Percentiles rank a stretch among this genome's conserved stretches.
phyloP scores from a whole-genome alignment of 1,140 invertebrate species.

The Drosophila tsacasi region DNA sequence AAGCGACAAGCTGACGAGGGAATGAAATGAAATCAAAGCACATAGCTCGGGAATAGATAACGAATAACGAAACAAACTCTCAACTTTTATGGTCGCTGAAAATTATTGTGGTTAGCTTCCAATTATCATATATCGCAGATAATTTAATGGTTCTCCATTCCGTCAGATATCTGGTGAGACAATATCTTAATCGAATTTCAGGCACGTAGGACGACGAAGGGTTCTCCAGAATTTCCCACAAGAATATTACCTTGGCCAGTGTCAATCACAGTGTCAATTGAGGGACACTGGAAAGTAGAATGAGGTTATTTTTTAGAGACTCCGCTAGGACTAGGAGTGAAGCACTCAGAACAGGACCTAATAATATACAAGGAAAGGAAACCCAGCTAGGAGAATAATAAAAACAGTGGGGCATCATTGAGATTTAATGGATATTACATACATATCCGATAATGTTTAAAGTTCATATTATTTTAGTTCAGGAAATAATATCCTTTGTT shows the following conservation, averaged over 20 bases:
- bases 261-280: constrained; percentile 54
- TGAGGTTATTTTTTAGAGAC: background rate
- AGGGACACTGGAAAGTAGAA: constrained; percentile 4
- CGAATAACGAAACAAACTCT: constrained; percentile 8
- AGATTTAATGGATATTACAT: background rate
- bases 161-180: background rate
- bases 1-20: constrained; percentile 29
- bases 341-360: background rate
- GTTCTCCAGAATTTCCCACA: constrained; percentile 4
- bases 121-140: constrained; percentile 46
- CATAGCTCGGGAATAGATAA: constrained; percentile 34
- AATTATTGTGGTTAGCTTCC: constrained; percentile 28
- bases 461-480: background rate
- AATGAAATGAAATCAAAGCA: constrained; percentile 40
- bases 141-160: constrained; percentile 19
- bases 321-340: background rate
- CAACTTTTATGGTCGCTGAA: constrained; percentile 35
- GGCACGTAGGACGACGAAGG: constrained; percentile 33
- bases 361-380: constrained; percentile 23
- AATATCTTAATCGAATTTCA: constrained; percentile 17
- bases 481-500: background rate
- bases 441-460: background rate
- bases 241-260: constrained; percentile 16
- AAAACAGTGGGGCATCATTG: constrained; percentile 16
- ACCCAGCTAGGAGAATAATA: background rate